phyloP scores from a whole-genome alignment of 64 coral and sea anemone genomes.

The Montipora cactus region DNA sequence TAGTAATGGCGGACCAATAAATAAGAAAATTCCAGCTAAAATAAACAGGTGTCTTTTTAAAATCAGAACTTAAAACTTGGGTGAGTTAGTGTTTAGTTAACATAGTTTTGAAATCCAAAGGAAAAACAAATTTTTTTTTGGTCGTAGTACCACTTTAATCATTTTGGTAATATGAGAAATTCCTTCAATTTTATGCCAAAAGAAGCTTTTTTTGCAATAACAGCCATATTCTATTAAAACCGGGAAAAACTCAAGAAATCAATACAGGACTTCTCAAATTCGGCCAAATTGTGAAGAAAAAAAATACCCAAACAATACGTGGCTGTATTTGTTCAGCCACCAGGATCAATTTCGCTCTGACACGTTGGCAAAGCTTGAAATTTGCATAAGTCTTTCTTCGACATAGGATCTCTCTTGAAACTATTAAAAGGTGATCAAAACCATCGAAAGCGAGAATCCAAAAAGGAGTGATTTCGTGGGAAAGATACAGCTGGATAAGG shows the following conservation, averaged over 20 bases:
- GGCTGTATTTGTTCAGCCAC: conserved; percentile 3
- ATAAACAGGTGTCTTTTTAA: no score
- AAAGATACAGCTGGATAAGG: conserved; percentile 17
- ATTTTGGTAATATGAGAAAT: no score
- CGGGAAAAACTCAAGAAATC: neutral
- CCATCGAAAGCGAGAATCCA: neutral
- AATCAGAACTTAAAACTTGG: no score
- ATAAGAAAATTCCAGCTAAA: no score
- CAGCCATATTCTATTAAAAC: no score
- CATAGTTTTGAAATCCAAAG: no score
- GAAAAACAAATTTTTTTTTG: no score
- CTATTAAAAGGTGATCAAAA: conserved; percentile 11
- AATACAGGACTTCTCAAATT: neutral
- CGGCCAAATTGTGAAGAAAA: neutral
- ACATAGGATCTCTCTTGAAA: conserved; percentile 8
- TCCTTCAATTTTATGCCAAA: no score
- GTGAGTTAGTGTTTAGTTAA: no score
- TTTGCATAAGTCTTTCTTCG: conserved; percentile 22
- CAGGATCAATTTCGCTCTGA: conserved; percentile 24
- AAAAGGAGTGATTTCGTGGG: neutral
- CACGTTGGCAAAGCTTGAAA: conserved; percentile 25
- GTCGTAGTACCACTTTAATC: no score
- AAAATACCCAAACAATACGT: neutral
- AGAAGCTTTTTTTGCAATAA: no score
- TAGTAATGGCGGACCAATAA: no score